Conservation (phyloP, 2,888 invertebrate species). For the Encarsia formosa region DNA sequence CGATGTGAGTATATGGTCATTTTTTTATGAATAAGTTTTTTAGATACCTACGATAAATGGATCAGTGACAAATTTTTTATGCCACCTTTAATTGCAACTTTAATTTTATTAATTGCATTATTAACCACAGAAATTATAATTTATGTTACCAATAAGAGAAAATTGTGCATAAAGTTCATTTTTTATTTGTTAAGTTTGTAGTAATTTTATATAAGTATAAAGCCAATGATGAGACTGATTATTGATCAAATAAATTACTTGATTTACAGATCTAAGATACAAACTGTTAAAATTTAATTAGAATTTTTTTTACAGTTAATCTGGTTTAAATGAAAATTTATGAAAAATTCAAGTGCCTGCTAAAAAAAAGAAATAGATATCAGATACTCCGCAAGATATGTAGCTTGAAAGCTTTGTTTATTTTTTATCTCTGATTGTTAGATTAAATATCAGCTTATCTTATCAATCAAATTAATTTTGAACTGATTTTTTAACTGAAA, state of each 20-base stretch:
- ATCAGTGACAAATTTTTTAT: too few relatives aligned
- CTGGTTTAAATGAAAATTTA: background rate
- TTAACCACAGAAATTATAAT: too few relatives aligned
- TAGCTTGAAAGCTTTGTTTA: background rate
- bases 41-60: too few relatives aligned
- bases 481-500: background rate
- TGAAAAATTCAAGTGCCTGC: background rate
- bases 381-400: background rate
- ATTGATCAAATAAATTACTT: background rate
- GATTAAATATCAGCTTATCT: constrained; percentile 1
- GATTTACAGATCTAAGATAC: background rate
- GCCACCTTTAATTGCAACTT: too few relatives aligned
- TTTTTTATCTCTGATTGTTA: constrained; percentile 3
- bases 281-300: background rate
- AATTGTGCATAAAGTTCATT: too few relatives aligned
- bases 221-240: too few relatives aligned
- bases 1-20: background rate
- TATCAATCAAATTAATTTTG: background rate
- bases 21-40: too few relatives aligned
- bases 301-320: background rate
- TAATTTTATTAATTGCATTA: too few relatives aligned
- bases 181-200: too few relatives aligned
- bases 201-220: too few relatives aligned
- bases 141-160: too few relatives aligned
- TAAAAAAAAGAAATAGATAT: background rate